Base-by-base conservation (phyloP, 2,797 vertebrate genomes). In the Girardinus metallicus region DNA sequence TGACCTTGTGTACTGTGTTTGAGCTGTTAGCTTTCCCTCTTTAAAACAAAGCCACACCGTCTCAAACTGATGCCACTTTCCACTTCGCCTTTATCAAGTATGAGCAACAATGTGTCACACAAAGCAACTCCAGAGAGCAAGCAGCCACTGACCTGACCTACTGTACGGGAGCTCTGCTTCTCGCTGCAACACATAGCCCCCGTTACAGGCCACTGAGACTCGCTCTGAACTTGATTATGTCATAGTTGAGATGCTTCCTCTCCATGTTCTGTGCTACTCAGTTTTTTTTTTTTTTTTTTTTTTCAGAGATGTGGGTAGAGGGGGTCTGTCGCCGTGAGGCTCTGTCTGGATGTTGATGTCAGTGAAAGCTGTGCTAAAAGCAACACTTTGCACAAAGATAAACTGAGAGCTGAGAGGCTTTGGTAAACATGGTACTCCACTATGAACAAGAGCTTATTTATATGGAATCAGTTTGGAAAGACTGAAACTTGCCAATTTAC, bases 211-310 rank as follows among this genome's bases (percentile, higher is more conserved):
- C 6, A 0, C 2, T 0, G 21, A 73, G 72, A 47, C 74, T 1
- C n/a, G 2, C 73, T 79, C 84, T 86, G 70, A 78, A 75, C 62
- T 11, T 46, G 75, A 78, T 81, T 76, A 75, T 76, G 62, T 78
- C 76, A 75, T 31, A 85, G 85, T 80, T 77, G 51, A 55, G 77
- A 81, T 26, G 55, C 49, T 57, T 72, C 5, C 49, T 79, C 53
- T 55, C 26, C 53, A 55, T 55, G 29, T 60, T 31, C 10, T 31
- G 57, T 60, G 12, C 29, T 60, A 15, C 26, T 29, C n/a, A 16
- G 57, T 31, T 60, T 5, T 51, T 49, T 8, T 21, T 51, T 51
- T 4, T 46, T 5, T 4, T 44, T 13, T 44, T 3, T 49, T 60
- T 60, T 12, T 5, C n/a, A 60, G n/a, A 15, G 57, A 13, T 29